Evolutionary conservation across 2,797 vertebrate species (phyloP).

Genomic region (Sphaeramia orbicularis): DNA sequence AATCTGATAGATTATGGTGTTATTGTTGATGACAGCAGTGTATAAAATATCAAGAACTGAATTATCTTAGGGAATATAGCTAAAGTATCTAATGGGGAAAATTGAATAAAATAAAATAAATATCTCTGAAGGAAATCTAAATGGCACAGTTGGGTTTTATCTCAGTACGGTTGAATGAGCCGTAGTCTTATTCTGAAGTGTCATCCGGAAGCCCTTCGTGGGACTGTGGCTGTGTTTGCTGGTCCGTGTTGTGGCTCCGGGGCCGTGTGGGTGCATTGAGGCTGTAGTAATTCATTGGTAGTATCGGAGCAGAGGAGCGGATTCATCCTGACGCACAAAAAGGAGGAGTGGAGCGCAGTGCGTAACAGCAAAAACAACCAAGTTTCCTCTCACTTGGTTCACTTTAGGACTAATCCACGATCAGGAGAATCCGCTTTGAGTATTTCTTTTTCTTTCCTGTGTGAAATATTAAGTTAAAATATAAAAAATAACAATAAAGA

Average conservation of each 20-base stretch:
- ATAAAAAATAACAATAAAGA: constrained; percentile 1
- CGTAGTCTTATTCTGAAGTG: constrained; percentile 53
- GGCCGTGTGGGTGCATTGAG: constrained; percentile 49
- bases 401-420: neutral
- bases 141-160: too few relatives aligned
- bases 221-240: fast-evolving
- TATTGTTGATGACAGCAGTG: too few relatives aligned
- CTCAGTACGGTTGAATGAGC: neutral
- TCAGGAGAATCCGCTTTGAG: neutral
- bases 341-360: constrained; percentile 21
- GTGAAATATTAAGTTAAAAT: neutral
- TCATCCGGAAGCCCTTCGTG: fast-evolving
- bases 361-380: constrained; percentile 24
- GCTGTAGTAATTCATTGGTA: constrained; percentile 55
- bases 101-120: too few relatives aligned
- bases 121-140: too few relatives aligned
- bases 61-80: too few relatives aligned
- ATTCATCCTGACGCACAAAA: neutral
- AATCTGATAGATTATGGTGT: too few relatives aligned
- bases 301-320: constrained; percentile 25
- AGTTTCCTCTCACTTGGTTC: neutral
- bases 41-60: too few relatives aligned
- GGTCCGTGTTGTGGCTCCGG: constrained; percentile 59
- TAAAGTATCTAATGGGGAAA: too few relatives aligned
- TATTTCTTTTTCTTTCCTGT: neutral